These are phyloP conservation scores for Spea multiplicata DNA, from an alignment of 2,113 vertebrate species.

Conservation along the genomic window DNA sequence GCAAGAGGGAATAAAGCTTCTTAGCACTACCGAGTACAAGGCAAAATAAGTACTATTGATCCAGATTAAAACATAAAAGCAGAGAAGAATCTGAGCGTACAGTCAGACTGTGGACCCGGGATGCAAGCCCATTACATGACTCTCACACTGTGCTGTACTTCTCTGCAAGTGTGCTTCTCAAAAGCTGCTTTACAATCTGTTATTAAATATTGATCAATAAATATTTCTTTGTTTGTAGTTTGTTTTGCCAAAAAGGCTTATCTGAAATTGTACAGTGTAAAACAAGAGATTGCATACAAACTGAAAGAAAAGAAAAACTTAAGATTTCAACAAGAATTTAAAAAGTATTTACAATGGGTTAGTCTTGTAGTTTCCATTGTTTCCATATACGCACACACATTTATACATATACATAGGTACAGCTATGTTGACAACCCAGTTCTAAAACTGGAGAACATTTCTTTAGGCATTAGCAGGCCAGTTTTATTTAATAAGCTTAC, in stretches of 20 bases:
- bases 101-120: background rate
- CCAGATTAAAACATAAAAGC: constrained; percentile 32
- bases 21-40: constrained; percentile 1
- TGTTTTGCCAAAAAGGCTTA: constrained; percentile 2
- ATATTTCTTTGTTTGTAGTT: constrained; percentile 12
- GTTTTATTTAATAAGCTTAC: too few relatives aligned
- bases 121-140: constrained; percentile 5
- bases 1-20: background rate
- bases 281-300: too few relatives aligned
- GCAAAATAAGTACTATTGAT: constrained; percentile 24
- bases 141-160: constrained; percentile 19
- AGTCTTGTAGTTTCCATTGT: too few relatives aligned
- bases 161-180: constrained; percentile 1
- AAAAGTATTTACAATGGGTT: too few relatives aligned
- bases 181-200: background rate
- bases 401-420: too few relatives aligned
- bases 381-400: too few relatives aligned
- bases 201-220: constrained; percentile 27
- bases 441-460: too few relatives aligned
- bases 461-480: too few relatives aligned
- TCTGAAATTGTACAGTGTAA: background rate
- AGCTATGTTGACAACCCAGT: too few relatives aligned
- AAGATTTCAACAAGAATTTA: too few relatives aligned
- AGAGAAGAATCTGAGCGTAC: background rate
- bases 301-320: too few relatives aligned